A percentile compares a stretch with the other conserved stretches of the same genome.
These are phyloP conservation scores for Heliconius hermathena DNA, from an alignment of 1,140 invertebrate genomes.

Conservation along the genomic window DNA sequence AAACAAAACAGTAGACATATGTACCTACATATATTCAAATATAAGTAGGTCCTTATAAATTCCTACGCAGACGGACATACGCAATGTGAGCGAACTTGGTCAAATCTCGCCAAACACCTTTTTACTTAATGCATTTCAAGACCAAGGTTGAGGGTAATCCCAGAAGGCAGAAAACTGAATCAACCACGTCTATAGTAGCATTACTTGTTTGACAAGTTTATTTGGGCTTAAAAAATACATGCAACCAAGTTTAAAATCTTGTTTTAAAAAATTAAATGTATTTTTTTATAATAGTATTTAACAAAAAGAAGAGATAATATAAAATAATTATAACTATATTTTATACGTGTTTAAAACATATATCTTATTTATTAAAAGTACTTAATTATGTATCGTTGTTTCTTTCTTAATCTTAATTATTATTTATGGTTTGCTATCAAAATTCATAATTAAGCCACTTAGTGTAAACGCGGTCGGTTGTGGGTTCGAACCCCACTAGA, in stretches of 20 bases:
- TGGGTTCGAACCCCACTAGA: too few relatives aligned
- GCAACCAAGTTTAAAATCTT: neutral
- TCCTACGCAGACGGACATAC: neutral
- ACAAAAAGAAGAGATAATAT: neutral
- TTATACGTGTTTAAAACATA: too few relatives aligned
- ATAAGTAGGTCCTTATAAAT: neutral
- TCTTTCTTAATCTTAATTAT: too few relatives aligned
- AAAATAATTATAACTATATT: too few relatives aligned
- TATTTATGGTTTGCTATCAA: too few relatives aligned
- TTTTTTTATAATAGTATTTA: neutral
- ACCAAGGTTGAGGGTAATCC: slow-evolving; percentile 25
- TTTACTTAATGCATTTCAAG: slow-evolving; percentile 17
- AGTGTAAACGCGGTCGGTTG: too few relatives aligned
- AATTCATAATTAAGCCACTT: too few relatives aligned
- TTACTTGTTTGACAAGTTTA: neutral
- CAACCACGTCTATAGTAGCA: neutral
- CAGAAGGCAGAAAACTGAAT: neutral
- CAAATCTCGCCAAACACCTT: neutral
- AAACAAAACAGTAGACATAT: neutral
- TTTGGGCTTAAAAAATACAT: neutral
- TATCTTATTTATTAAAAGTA: neutral
- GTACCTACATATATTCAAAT: neutral
- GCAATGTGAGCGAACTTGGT: neutral
- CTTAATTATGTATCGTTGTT: too few relatives aligned
- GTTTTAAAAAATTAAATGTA: neutral